Evolutionary conservation across 2,888 invertebrate species (phyloP), one percentile per base, ranked within the genome.

Genomic region (Himalopsyche kuldschensis): DNA sequence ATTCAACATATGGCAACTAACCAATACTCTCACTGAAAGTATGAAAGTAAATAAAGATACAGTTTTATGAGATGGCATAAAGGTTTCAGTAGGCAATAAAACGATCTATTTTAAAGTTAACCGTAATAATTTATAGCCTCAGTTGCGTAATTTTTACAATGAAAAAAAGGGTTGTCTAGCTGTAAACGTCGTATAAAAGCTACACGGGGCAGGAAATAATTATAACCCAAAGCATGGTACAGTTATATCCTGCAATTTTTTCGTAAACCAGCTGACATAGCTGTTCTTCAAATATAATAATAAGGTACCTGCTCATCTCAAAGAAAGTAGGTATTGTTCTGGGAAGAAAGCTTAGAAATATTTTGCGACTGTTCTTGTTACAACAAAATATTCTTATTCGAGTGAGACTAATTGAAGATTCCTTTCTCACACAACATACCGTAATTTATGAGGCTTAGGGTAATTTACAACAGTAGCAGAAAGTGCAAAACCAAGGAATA

Each of bases 391-490:
- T 20, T 4, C 4, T 55, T 55, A 55, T 55, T 55, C 55, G 15
- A 55, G 55, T 20, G 55, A 55, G 15, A 20, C 55, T 20, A 55
- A 55, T 55, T 3, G 24, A 20, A 20, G 24, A 55, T 20, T 55
- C 55, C 20, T 20, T 55, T 55, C 24, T 55, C 55, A 55, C 55
- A 24, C 55, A 55, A 24, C 55, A 20, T 55, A 20, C 55, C 55
- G 55, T 55, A 55, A 55, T 55, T 55, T 55, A 55, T 20, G 55
- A 55, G 20, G 3, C 20, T 5, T n/a, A 8, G 20, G 35, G 82
- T 82, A 82, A 82, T 82, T 84, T 84, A 84, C 31, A 80, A 84
- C 84, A 41, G 82, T 82, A 80, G 79, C 79, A 46, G 75, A 46
- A 75, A 81, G 81, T 81, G 76, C 48, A 32, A 55, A 81, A 76